Evolutionary conservation across 2,113 vertebrate genomes (phyloP).

Genomic region (Eclectus roratus): DNA sequence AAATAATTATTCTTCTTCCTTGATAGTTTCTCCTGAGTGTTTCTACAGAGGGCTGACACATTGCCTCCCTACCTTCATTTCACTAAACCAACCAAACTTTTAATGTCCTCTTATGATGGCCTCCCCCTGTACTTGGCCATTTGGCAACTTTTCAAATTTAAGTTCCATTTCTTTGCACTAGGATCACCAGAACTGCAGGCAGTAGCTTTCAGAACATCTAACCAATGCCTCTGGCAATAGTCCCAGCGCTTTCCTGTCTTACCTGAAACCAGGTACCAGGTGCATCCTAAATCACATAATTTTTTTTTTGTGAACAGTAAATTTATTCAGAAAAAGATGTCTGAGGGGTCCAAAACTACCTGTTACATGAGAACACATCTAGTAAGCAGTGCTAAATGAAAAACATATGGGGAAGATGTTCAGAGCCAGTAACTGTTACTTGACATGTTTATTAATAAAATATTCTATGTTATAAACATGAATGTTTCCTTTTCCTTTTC

Average conservation of each 20-base stretch:
- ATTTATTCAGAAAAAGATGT: neutral
- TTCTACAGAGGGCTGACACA: neutral
- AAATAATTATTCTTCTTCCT: neutral
- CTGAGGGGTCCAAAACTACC: neutral
- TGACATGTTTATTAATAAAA: neutral
- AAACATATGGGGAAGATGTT: neutral
- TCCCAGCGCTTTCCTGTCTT: neutral
- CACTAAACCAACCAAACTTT: neutral
- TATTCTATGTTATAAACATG: neutral
- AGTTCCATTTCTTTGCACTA: neutral
- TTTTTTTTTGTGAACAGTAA: neutral
- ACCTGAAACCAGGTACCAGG: neutral
- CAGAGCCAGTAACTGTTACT: neutral
- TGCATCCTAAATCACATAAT: neutral
- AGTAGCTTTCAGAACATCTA: neutral
- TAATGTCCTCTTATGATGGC: neutral
- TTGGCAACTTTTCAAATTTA: neutral
- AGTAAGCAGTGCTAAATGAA: neutral
- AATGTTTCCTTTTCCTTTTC: neutral
- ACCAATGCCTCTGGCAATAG: neutral
- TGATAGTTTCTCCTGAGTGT: neutral
- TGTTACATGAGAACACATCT: neutral
- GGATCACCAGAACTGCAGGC: neutral
- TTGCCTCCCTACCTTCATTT: neutral
- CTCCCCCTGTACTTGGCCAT: neutral